A percentile compares a stretch with the other conserved stretches of the same genome.
Conservation (phyloP, 2,113 vertebrate species). For the Haemorhous mexicanus region DNA sequence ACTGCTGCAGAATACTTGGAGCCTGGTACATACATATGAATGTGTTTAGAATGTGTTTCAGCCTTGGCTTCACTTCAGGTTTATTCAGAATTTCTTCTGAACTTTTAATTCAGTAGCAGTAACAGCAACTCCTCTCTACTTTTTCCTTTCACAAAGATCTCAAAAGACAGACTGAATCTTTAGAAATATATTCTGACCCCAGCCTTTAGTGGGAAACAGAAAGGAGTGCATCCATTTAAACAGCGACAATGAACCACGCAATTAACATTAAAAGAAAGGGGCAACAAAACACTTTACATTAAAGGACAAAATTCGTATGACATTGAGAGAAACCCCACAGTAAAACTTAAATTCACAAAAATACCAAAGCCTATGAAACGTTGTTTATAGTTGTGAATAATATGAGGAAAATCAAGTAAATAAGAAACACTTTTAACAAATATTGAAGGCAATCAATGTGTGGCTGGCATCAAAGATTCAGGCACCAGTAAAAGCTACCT, state of each 20-base stretch:
- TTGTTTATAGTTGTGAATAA: constrained; percentile 6
- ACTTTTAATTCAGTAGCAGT: constrained; percentile 44
- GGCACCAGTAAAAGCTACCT: neutral
- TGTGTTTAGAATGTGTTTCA: constrained; percentile 37
- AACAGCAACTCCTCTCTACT: constrained; percentile 17
- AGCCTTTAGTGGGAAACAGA: neutral
- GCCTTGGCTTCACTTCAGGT: constrained; percentile 22
- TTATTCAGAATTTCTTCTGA: constrained; percentile 38
- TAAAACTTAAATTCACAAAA: constrained; percentile 7
- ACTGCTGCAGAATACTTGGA: neutral
- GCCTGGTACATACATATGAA: constrained; percentile 27
- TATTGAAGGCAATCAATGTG: neutral
- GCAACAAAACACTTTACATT: neutral
- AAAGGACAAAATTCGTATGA: constrained; percentile 50
- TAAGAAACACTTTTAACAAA: neutral
- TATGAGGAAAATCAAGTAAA: neutral
- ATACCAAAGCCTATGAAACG: constrained; percentile 3
- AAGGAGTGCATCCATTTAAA: constrained; percentile 52
- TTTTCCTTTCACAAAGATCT: constrained; percentile 44
- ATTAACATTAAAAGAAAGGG: constrained; percentile 63
- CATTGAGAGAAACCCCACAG: neutral
- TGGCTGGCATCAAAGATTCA: constrained; percentile 3
- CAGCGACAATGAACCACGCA: constrained; percentile 50
- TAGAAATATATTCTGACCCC: constrained; percentile 40
- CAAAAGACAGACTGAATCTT: constrained; percentile 27